These are phyloP conservation scores for Metopolophium dirhodum DNA, from an alignment of 1,140 invertebrate genomes.

Conservation along the genomic window DNA sequence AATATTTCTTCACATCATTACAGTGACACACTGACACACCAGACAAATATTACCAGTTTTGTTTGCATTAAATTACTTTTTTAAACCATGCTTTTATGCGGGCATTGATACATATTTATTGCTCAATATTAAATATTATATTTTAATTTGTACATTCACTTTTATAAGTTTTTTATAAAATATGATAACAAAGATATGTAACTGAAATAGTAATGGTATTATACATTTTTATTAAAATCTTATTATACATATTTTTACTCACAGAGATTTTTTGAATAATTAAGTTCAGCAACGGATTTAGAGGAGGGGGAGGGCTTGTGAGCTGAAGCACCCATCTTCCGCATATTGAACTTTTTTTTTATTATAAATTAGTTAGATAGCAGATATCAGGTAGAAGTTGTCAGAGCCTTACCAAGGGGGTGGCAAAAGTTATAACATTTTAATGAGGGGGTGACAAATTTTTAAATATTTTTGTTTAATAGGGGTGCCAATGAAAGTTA, in stretches of 20 bases:
- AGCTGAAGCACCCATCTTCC: too few species aligned
- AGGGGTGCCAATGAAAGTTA: too few species aligned
- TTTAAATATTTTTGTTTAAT: too few species aligned
- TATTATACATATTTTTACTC: background rate
- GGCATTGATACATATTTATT: background rate
- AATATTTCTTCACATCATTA: background rate
- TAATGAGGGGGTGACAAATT: too few species aligned
- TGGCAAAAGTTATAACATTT: too few species aligned
- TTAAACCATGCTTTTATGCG: background rate
- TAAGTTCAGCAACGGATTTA: too few species aligned
- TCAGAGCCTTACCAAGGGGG: background rate
- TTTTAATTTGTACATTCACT: background rate
- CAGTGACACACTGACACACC: background rate
- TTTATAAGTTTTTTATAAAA: background rate
- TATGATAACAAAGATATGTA: too few species aligned
- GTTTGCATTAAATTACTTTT: background rate
- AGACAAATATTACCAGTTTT: background rate
- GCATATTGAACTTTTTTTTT: too few species aligned
- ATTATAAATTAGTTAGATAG: too few species aligned
- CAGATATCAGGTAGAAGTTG: too few species aligned
- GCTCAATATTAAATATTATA: background rate
- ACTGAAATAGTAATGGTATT: too few species aligned
- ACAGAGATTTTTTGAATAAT: background rate
- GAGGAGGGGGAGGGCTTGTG: too few species aligned
- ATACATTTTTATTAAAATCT: background rate